Base-by-base conservation (phyloP, 2,888 invertebrate genomes). In the Synanthedon myopaeformis region DNA sequence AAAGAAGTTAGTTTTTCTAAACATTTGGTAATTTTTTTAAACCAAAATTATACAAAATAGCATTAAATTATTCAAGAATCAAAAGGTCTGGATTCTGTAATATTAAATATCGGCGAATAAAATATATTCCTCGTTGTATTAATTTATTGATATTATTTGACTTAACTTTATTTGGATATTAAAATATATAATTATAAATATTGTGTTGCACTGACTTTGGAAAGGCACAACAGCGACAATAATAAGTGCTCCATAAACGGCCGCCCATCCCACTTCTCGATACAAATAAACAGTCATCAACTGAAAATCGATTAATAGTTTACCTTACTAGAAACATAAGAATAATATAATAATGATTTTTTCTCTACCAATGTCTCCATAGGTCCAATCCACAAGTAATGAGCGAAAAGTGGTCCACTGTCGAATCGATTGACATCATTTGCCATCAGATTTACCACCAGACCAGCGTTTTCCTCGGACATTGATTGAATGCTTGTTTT, bases 401-500 rank as follows among this genome's bases (percentile, higher is more conserved):
- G 93, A 0, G 91, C 75, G 65, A 92, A 92, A 14, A 92, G 74
- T 1, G 92, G 89, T 6, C 91, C 91, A 58, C 91, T 88, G 68
- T 94, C 94, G 67, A 94, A 92, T 59, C 93, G 88, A 61, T 91
- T 92, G 1, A 94, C 93, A 67, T 95, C 95, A 62, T 93, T 94
- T 19, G 94, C 93, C 79, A 95, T 83, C 12, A 91, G 69, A 67
- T 91, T 91, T 0, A 90, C 82, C 14, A 90, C 88, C 60, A 90
- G 72, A 0, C 88, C 87, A 1, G 79, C 86, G 54, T 78, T 78
- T 58, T 65, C 79, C 55, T 85, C 86, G 0, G 83, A 73, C 67
- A 83, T 72, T 1, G 82, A 72, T 64, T 86, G 86, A 5, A 83
- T 70, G 59, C 76, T 86, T 19, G 85, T 74, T 73, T 80, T 84